Conservation (phyloP, 2,888 invertebrate species). For the Cotesia congregata region DNA sequence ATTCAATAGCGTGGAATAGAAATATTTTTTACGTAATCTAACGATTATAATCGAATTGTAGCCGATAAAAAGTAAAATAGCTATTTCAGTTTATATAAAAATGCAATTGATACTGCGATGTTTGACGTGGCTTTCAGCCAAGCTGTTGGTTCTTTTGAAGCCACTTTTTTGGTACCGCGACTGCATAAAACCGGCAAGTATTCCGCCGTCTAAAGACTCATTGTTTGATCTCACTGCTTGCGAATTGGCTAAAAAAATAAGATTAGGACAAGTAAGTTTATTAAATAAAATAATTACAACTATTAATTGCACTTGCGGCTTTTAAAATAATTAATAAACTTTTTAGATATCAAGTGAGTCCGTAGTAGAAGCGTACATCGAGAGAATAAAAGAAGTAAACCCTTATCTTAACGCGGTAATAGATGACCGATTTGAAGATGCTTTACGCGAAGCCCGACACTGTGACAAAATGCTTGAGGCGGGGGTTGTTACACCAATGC, state of each 20-base stretch:
- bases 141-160: constrained; percentile 35
- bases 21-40: no score
- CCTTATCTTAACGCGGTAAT: constrained; percentile 85
- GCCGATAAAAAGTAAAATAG: no score
- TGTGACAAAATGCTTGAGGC: constrained; percentile 79
- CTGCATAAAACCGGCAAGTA: constrained; percentile 30
- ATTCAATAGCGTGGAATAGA: no score
- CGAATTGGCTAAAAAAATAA: constrained; percentile 59
- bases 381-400: constrained; percentile 85
- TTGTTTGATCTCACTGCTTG: constrained; percentile 59
- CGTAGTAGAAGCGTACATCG: constrained; percentile 81
- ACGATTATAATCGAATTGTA: no score
- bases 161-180: constrained; percentile 43
- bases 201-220: constrained; percentile 56
- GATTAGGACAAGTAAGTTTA: constrained; percentile 58
- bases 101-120: constrained; percentile 48
- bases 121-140: constrained; percentile 31
- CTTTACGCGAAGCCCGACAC: constrained; percentile 81
- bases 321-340: constrained; percentile 5
- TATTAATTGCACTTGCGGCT: constrained; percentile 2
- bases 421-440: constrained; percentile 82
- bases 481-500: constrained; percentile 73
- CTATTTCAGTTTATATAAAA: constrained; percentile 1
- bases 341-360: constrained; percentile 79
- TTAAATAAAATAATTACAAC: background rate